Evolutionary conservation across 2,797 vertebrate species (phyloP), one percentile per base, ranked within the genome.

Genomic region (Bradypodion ventrale): DNA sequence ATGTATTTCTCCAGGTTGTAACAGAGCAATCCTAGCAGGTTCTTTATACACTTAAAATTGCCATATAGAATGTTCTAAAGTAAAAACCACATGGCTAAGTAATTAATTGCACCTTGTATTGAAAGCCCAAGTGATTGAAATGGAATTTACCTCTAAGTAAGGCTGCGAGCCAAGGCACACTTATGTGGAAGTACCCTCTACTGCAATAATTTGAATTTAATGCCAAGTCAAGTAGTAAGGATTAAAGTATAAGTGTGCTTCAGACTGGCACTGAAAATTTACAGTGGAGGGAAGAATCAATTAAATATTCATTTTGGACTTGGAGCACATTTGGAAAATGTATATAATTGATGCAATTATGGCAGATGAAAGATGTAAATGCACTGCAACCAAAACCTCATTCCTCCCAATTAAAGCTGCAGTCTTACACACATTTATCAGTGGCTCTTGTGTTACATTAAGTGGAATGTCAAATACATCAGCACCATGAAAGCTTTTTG

Each of bases 161-260:
- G 78, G 44, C 62, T 42, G 35, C 40, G 66, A 59, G 49, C 52
- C 52, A 80, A 80, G 80, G 78, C 32, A 56, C n/a, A 80, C 32
- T 70, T 70, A 59, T 10, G 9, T 19, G 19, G 35, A 72, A 70
- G 52, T 21, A 69, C 35, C 49, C 32, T 60, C 46, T 25, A 23
- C 52, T 80, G 32, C 68, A 60, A 37, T 80, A 49, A 52, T 35
- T 52, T 32, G 32, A 44, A 52, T 46, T 78, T 49, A 78, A 32
- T 25, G 77, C 77, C 77, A 66, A 78, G 16, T 78, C 40, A 44
- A 78, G 62, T 78, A 65, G 27, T 46, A 65, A 66, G n/a, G 42
- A 44, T 23, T 49, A n/a, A 62, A 65, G 21, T 9, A 78, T 49
- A 66, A 66, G n/a, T 25, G 46, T 66, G 62, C 27, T 78, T 78